phyloP scores from a whole-genome alignment of 2,888 invertebrate genomes.

The Cantharis nigra region DNA sequence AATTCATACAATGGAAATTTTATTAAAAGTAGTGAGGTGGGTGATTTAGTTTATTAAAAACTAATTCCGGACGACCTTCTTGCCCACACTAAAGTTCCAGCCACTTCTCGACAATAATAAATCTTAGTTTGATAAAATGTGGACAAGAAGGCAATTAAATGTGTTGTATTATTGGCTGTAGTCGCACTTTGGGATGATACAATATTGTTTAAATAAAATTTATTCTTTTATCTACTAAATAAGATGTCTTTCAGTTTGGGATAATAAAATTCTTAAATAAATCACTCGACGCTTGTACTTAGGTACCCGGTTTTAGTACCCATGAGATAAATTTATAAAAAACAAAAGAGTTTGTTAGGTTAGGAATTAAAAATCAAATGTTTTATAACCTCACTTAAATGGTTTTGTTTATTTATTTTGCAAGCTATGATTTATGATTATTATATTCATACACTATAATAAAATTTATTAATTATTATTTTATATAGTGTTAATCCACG shows the following conservation, averaged over 20 bases:
- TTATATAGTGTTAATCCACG: neutral
- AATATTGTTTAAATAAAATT: constrained; percentile 41
- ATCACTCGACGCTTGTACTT: neutral
- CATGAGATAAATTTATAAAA: neutral
- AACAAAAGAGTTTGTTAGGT: neutral
- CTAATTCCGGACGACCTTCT: constrained; percentile 43
- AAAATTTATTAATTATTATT: neutral
- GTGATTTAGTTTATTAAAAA: constrained; percentile 33
- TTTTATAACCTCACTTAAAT: neutral
- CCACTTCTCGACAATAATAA: constrained; percentile 44
- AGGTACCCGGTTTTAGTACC: neutral
- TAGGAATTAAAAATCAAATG: neutral
- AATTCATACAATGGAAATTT: constrained; percentile 1
- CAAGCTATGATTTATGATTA: neutral
- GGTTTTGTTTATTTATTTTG: neutral
- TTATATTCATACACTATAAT: neutral
- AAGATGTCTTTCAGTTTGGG: neutral
- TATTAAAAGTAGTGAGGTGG: constrained; percentile 24
- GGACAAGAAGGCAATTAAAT: constrained; percentile 46
- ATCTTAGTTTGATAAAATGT: constrained; percentile 46
- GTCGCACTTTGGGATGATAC: constrained; percentile 43
- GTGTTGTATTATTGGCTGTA: constrained; percentile 43
- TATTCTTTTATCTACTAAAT: constrained; percentile 39
- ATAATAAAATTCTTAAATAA: neutral
- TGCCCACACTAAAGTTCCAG: constrained; percentile 41